Percentiles rank a stretch among this genome's conserved stretches.
These are phyloP conservation scores for Yponomeuta sedellus DNA, from an alignment of 2,888 invertebrate species.

Conservation along the genomic window DNA sequence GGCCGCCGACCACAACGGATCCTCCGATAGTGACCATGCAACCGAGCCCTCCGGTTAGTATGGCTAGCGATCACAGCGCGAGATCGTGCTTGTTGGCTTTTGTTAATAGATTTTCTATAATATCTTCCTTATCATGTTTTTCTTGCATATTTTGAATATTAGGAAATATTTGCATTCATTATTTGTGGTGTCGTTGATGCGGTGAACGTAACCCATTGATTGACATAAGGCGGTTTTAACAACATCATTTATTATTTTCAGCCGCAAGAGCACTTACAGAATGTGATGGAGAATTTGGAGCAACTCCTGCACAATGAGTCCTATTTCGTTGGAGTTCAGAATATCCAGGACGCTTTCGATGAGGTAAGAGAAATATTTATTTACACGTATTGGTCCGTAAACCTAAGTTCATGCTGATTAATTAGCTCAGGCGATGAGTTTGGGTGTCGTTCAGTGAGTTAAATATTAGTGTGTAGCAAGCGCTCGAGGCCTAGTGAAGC, in stretches of 20 bases:
- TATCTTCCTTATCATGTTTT: neutral
- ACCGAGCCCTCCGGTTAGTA: neutral
- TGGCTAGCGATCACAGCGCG: neutral
- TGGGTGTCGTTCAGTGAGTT: no score
- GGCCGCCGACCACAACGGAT: neutral
- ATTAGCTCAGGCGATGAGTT: no score
- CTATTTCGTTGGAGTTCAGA: constrained; percentile 34
- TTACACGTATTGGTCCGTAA: no score
- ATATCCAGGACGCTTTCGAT: constrained; percentile 43
- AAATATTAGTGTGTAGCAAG: no score
- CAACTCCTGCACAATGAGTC: constrained; percentile 38
- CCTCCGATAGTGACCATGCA: neutral
- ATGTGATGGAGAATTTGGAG: constrained; percentile 48
- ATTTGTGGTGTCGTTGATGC: no score
- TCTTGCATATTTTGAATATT: neutral
- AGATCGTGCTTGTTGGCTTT: neutral
- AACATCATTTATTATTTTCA: constrained; percentile 29
- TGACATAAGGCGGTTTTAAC: no score
- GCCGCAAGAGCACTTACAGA: constrained; percentile 51
- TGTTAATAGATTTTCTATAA: neutral
- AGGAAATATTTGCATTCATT: no score
- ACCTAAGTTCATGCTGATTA: no score
- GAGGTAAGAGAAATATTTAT: constrained; percentile 33
- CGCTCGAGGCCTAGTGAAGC: no score
- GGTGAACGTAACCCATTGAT: no score